These are phyloP conservation scores for Dioctria linearis DNA, from an alignment of 2,888 invertebrate genomes.

Conservation along the genomic window DNA sequence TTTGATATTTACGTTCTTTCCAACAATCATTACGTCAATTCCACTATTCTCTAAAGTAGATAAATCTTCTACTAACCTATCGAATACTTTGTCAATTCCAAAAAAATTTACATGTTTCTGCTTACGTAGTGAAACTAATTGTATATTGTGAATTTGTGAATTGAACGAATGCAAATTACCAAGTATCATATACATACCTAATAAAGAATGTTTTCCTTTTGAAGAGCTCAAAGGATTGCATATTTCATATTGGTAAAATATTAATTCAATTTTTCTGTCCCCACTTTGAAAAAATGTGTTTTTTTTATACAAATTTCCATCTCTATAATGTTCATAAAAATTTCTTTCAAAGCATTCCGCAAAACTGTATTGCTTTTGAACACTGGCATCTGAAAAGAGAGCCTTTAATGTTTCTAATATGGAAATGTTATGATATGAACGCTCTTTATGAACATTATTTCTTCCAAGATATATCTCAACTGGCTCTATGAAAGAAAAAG, in stretches of 20 bases:
- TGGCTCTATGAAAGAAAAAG: conserved; percentile 34
- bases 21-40: conserved; percentile 30
- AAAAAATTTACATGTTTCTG: conserved; percentile 54
- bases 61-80: conserved; percentile 52
- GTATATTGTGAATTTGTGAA: conserved; percentile 41
- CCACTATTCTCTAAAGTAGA: conserved; percentile 55
- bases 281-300: neutral
- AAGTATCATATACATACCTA: conserved; percentile 55
- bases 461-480: conserved; percentile 48
- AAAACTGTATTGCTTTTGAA: conserved; percentile 3
- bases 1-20: conserved; percentile 6
- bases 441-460: conserved; percentile 36
- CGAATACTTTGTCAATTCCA: conserved; percentile 51
- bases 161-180: conserved; percentile 41
- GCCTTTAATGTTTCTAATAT: conserved; percentile 28
- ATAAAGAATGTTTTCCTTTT: conserved; percentile 56
- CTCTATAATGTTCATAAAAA: neutral
- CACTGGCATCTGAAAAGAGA: conserved; percentile 18
- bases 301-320: conserved; percentile 20
- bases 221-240: conserved; percentile 58
- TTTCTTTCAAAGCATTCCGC: neutral
- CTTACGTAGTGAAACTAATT: conserved; percentile 54
- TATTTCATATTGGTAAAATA: conserved; percentile 52
- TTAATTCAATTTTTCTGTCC: neutral
- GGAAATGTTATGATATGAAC: conserved; percentile 13